Conservation (phyloP, 2,797 vertebrate genomes). For the Neosilurus mollespiculum region DNA sequence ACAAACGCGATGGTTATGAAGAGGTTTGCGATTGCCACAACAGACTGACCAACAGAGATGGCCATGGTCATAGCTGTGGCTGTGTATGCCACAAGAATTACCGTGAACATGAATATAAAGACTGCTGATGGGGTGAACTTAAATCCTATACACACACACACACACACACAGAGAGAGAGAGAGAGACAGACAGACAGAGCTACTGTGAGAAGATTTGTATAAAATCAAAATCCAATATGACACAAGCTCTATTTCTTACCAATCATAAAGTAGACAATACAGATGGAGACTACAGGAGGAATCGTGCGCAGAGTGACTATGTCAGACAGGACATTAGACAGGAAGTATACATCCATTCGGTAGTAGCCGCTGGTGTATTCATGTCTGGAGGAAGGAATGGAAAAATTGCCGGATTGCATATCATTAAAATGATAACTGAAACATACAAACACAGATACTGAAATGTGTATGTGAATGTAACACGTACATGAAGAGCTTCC, state of each 20-base stretch:
- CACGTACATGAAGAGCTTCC: conserved; percentile 88
- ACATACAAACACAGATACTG: not conserved
- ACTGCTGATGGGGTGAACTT: conserved; percentile 77
- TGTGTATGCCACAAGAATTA: conserved; percentile 81
- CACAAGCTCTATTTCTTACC: conserved; percentile 61
- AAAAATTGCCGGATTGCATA: not conserved
- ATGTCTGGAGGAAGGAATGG: conserved; percentile 74
- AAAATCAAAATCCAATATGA: not conserved
- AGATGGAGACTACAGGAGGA: conserved; percentile 82
- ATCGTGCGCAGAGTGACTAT: conserved; percentile 80
- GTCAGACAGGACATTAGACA: conserved; percentile 86
- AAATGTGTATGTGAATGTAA: not conserved
- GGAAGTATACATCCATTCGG: conserved; percentile 86
- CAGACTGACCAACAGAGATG: conserved; percentile 84
- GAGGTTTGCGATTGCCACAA: conserved; percentile 83
- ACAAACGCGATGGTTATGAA: conserved; percentile 83
- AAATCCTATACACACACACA: conserved; percentile 72
- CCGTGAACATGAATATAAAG: conserved; percentile 82
- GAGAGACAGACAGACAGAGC: not conserved
- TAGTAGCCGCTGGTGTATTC: conserved; percentile 98
- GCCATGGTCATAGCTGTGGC: conserved; percentile 86
- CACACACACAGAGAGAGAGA: not conserved
- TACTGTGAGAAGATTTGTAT: not conserved
- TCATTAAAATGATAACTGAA: not conserved
- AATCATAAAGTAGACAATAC: conserved; percentile 85